Evolutionary conservation across 2,888 invertebrate genomes (phyloP).

Genomic region (Coremacera marginata): DNA sequence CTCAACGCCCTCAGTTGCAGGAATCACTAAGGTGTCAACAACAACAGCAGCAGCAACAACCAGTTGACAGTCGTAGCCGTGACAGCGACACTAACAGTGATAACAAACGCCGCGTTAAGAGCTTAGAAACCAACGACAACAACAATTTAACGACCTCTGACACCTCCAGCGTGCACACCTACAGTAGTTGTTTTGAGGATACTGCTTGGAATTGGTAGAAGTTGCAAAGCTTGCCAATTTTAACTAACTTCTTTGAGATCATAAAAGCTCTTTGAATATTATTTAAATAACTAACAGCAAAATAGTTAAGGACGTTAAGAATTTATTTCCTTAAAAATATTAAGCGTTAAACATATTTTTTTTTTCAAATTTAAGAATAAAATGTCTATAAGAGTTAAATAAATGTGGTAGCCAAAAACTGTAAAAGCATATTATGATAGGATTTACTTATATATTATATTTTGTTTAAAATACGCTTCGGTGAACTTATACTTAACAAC

Average conservation of each 20-base stretch:
- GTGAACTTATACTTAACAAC: too few species aligned
- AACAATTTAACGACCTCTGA: slow-evolving; percentile 25
- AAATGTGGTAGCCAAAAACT: neutral
- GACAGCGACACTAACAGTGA: slow-evolving; percentile 31
- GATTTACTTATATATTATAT: too few species aligned
- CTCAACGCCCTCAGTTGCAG: neutral
- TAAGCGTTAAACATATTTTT: neutral
- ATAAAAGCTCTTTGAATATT: neutral
- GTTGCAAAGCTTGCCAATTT: too few species aligned
- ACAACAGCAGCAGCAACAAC: slow-evolving; percentile 1
- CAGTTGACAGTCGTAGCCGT: slow-evolving; percentile 19
- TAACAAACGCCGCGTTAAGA: slow-evolving; percentile 30
- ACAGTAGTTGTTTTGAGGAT: slow-evolving; percentile 22
- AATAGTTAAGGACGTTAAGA: neutral
- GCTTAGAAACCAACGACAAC: slow-evolving; percentile 33
- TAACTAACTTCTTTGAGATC: neutral
- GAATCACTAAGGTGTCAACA: neutral
- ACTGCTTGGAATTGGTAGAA: slow-evolving; percentile 25
- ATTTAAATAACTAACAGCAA: neutral
- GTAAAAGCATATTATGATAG: neutral
- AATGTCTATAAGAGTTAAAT: neutral
- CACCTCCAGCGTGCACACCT: neutral
- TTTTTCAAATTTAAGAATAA: neutral
- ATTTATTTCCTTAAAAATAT: neutral
- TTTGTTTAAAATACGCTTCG: too few species aligned